Evolutionary conservation across 2,113 vertebrate species (phyloP).

Genomic region (Hippopotamus amphibius): DNA sequence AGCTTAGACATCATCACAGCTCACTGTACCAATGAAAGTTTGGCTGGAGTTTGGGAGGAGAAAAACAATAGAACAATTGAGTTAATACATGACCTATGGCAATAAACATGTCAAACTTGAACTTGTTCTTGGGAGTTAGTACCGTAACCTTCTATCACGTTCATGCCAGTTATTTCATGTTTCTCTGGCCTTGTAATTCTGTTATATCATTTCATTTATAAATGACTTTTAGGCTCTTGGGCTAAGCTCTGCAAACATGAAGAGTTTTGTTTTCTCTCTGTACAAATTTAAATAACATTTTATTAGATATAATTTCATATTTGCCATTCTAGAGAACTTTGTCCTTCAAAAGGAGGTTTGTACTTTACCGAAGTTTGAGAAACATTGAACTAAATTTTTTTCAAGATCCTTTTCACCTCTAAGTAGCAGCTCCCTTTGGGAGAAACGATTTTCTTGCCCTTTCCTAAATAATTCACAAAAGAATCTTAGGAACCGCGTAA

Average conservation of each 20-base stretch:
- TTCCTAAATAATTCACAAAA: conserved; percentile 20
- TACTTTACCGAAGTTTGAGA: background rate
- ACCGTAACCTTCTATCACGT: background rate
- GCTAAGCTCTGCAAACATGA: background rate
- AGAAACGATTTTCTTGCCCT: background rate
- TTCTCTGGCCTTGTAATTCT: background rate
- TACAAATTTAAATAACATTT: background rate
- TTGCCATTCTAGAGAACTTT: background rate
- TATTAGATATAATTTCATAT: background rate
- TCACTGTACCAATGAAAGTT: background rate
- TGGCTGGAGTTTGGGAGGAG: background rate
- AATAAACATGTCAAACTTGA: background rate
- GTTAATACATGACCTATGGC: background rate
- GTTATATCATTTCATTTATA: background rate
- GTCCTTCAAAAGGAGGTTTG: background rate
- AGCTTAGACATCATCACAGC: too few species aligned
- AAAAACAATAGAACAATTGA: background rate
- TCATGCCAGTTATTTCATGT: background rate
- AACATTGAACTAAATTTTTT: background rate
- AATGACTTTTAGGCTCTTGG: background rate
- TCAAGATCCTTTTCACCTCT: background rate
- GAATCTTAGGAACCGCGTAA: background rate
- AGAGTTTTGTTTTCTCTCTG: background rate
- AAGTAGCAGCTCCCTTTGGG: background rate
- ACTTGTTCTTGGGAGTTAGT: background rate